Percentiles rank a stretch among this genome's conserved stretches.
Evolutionary conservation across 2,888 invertebrate species (phyloP).

Genomic region (Oithona nana): DNA sequence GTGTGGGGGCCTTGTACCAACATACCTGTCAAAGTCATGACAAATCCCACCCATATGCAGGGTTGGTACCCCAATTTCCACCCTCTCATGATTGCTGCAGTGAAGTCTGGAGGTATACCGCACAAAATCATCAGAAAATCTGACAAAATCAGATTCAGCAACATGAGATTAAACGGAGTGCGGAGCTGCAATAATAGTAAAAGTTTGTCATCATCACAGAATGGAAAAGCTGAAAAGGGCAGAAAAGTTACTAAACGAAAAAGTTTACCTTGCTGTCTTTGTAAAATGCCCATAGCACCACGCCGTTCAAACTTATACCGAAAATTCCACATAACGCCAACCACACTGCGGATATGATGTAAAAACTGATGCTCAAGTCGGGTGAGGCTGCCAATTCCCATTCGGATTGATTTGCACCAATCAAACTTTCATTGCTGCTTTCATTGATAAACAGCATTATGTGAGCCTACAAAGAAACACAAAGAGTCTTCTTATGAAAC

Average conservation of each 20-base stretch:
- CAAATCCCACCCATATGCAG: not conserved
- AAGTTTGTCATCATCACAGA: too few species aligned
- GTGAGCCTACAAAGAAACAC: too few species aligned
- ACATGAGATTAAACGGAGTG: not conserved
- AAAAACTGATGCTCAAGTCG: not conserved
- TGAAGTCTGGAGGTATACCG: not conserved
- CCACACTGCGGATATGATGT: not conserved
- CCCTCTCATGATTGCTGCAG: not conserved
- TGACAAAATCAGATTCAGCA: not conserved
- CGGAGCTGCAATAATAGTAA: not conserved
- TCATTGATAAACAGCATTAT: too few species aligned
- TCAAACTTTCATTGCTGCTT: too few species aligned
- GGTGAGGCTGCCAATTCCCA: too few species aligned
- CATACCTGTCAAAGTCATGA: not conserved
- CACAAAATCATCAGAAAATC: not conserved
- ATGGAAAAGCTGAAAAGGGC: too few species aligned
- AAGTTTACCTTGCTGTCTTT: not conserved
- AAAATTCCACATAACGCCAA: not conserved
- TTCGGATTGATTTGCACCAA: too few species aligned
- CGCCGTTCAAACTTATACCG: not conserved
- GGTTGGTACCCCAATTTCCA: not conserved
- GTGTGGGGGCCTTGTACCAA: too few species aligned
- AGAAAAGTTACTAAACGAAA: too few species aligned
- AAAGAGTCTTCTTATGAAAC: too few species aligned
- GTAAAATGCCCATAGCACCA: not conserved